phyloP scores from a whole-genome alignment of 2,113 vertebrate genomes.

The Monarcha castaneiventris region DNA sequence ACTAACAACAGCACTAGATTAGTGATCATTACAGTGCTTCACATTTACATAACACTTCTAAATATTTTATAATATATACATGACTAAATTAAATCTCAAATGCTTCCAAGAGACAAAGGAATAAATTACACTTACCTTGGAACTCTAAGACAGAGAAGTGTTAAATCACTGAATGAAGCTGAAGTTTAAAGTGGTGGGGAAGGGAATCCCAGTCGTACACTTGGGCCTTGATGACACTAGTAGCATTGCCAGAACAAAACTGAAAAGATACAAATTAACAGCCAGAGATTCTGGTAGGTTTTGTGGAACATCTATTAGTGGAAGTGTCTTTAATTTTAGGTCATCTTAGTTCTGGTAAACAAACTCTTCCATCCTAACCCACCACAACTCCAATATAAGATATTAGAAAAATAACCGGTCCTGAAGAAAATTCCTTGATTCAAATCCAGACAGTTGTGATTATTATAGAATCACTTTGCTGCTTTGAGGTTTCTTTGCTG shows the following conservation, averaged over 20 bases:
- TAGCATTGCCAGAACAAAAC: background rate
- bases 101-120: background rate
- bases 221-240: background rate
- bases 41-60: background rate
- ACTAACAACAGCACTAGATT: background rate
- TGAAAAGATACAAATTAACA: background rate
- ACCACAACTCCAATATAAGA: background rate
- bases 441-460: background rate
- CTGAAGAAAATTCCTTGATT: background rate
- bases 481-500: background rate
- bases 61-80: slow-evolving; percentile 21
- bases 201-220: background rate
- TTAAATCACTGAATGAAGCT: background rate
- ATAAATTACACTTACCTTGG: background rate
- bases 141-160: background rate
- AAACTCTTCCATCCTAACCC: background rate
- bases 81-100: background rate
- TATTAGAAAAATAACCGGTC: background rate
- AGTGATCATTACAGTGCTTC: background rate
- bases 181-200: background rate
- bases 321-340: background rate
- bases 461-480: background rate
- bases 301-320: background rate
- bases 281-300: background rate
- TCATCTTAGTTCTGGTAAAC: background rate